Percentiles rank a stretch among this genome's conserved stretches.
phyloP scores from a whole-genome alignment of 2,113 vertebrate species.

The Apodemus sylvaticus region DNA sequence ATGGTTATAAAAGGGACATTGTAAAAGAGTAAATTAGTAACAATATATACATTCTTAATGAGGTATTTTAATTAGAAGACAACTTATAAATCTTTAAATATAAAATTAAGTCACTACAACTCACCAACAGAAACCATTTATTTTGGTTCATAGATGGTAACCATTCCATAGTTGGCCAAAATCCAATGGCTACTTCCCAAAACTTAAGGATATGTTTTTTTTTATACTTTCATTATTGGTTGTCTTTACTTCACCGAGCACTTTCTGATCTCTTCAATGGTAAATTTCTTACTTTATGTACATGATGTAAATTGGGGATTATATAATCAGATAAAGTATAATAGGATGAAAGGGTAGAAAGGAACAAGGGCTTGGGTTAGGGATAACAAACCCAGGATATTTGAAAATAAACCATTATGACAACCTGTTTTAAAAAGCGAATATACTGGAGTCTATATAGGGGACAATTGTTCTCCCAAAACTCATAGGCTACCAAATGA shows the following conservation, averaged over 20 bases:
- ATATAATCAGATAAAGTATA: not conserved
- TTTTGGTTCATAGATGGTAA: not conserved
- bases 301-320: not conserved
- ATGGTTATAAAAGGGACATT: not conserved
- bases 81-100: conserved; percentile 4
- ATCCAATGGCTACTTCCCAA: not conserved
- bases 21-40: not conserved
- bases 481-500: too few relatives aligned
- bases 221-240: not conserved
- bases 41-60: not conserved
- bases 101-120: not conserved
- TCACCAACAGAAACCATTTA: not conserved
- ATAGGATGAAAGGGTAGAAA: not conserved
- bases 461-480: too few relatives aligned
- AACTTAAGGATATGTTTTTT: not conserved
- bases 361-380: not conserved
- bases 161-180: not conserved
- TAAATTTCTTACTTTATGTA: conserved; percentile 1
- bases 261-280: not conserved
- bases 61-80: not conserved
- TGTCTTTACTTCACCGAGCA: not conserved
- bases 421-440: too few relatives aligned
- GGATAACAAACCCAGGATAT: not conserved
- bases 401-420: too few relatives aligned
- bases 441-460: too few relatives aligned